These are phyloP conservation scores for Streptopelia turtur DNA, from an alignment of 2,797 vertebrate genomes.

Conservation along the genomic window DNA sequence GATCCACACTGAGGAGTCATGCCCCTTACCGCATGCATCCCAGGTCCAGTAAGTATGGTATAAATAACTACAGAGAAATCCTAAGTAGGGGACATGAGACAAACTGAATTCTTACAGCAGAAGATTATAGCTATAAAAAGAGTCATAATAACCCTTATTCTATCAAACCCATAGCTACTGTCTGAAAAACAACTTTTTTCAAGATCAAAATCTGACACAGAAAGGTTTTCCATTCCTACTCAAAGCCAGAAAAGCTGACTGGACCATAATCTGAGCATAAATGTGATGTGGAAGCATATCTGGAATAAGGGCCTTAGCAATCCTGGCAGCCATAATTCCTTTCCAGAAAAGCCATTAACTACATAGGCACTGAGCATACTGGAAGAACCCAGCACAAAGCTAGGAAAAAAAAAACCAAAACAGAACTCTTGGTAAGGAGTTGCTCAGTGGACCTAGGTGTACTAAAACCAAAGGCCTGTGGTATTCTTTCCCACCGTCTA, in stretches of 20 bases:
- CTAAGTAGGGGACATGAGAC: constrained; percentile 4
- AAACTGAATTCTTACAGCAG: constrained; percentile 19
- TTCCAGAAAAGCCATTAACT: background rate
- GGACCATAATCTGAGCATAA: background rate
- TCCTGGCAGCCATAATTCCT: background rate
- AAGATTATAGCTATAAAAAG: constrained; percentile 10
- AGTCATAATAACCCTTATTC: background rate
- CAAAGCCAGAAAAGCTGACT: background rate
- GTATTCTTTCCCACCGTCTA: background rate
- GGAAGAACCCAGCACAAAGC: background rate
- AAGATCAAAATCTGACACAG: background rate
- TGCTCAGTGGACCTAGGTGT: background rate
- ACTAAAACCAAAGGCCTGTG: background rate
- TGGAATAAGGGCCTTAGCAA: background rate
- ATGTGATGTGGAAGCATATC: fast-evolving
- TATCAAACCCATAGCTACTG: background rate
- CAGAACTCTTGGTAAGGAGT: background rate
- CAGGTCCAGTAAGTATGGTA: background rate
- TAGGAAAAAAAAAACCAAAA: background rate
- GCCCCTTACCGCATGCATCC: background rate
- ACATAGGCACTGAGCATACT: background rate
- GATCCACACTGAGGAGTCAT: background rate
- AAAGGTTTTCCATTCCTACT: background rate
- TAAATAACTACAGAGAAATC: constrained; percentile 25
- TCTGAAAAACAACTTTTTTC: background rate